Conservation (phyloP, 2,113 vertebrate species). For the Potamarius usumacintae region DNA sequence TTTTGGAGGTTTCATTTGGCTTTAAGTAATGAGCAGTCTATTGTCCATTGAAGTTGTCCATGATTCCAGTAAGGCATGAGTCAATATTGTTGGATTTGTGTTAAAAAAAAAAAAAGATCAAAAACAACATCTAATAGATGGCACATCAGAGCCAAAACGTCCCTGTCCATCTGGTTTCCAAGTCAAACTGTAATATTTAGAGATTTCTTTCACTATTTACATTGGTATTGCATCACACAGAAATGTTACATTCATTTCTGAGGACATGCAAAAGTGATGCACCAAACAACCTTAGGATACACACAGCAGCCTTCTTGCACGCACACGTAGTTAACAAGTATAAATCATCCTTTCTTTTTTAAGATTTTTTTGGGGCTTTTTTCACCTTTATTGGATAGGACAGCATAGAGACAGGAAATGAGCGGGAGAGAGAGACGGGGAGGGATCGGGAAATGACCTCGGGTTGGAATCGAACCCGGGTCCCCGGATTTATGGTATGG, state of each 20-base stretch:
- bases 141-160: no score
- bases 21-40: background rate
- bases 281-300: background rate
- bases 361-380: no score
- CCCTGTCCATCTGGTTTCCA: no score
- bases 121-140: background rate
- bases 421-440: no score
- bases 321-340: background rate
- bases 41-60: background rate
- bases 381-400: no score
- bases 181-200: no score
- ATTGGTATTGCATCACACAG: background rate
- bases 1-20: no score
- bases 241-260: background rate
- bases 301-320: background rate
- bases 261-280: background rate
- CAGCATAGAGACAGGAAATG: no score
- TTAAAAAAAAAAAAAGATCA: background rate
- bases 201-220: background rate
- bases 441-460: no score
- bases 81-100: background rate
- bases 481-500: no score
- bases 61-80: background rate
- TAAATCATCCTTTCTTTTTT: background rate
- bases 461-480: no score